These are phyloP conservation scores for Apostichopus californicus DNA, from an alignment of 35 echinoderm and acorn worm species.

Conservation along the genomic window DNA sequence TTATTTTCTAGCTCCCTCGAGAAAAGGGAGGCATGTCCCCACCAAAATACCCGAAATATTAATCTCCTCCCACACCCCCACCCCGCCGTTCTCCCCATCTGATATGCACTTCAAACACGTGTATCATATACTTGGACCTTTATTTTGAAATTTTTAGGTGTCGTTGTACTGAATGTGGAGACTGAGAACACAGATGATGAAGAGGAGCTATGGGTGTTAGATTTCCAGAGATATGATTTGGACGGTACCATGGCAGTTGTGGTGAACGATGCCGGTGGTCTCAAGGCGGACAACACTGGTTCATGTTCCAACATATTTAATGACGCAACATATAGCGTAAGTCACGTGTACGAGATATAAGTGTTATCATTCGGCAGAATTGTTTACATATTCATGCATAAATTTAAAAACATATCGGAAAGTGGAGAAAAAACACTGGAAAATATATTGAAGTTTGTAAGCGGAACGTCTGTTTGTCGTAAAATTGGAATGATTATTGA, in stretches of 20 bases:
- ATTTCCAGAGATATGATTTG: slow-evolving; percentile 60
- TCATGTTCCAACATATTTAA: slow-evolving; percentile 67
- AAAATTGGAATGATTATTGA: neutral
- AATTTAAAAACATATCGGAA: too few species aligned
- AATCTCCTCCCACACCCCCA: neutral
- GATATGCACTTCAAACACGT: neutral
- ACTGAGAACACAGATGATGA: slow-evolving; percentile 43
- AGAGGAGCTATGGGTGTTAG: slow-evolving; percentile 69
- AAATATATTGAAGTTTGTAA: neutral
- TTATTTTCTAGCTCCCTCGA: neutral
- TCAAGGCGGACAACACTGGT: slow-evolving; percentile 61
- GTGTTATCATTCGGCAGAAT: neutral
- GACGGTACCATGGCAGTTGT: slow-evolving; percentile 30
- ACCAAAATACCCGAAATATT: neutral
- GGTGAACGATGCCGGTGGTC: slow-evolving; percentile 23
- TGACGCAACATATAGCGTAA: slow-evolving; percentile 52
- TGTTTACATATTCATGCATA: neutral
- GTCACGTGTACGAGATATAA: neutral
- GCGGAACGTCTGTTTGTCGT: neutral
- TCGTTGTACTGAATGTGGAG: slow-evolving; percentile 41
- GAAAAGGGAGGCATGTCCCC: neutral
- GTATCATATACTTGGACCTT: neutral
- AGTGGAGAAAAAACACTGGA: too few species aligned
- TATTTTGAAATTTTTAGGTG: neutral
- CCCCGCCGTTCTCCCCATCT: neutral